Evolutionary conservation across 2,113 vertebrate genomes (phyloP).

Genomic region (Nipponia nippon): DNA sequence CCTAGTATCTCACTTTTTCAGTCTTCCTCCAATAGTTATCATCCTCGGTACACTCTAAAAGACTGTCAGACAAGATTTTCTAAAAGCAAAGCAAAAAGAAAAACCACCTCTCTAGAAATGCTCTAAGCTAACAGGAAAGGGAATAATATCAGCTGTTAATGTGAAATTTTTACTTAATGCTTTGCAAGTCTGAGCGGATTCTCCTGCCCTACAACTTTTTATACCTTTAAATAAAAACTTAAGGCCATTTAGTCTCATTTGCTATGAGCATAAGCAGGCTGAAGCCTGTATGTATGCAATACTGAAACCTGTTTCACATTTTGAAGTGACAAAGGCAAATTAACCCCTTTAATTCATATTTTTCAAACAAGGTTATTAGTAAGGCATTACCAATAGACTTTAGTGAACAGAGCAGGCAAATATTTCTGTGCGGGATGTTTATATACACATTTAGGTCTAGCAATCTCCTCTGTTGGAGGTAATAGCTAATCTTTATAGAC

Average conservation of each 20-base stretch:
- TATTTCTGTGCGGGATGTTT: neutral
- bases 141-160: fast-evolving
- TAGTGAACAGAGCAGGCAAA: neutral
- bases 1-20: neutral
- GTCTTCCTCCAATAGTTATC: neutral
- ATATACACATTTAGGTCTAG: neutral
- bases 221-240: neutral
- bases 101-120: neutral
- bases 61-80: neutral
- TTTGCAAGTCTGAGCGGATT: neutral
- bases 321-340: neutral
- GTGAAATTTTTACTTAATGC: neutral
- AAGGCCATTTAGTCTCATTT: neutral
- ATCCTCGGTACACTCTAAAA: neutral
- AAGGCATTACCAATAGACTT: neutral
- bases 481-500: neutral
- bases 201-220: fast-evolving
- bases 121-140: neutral
- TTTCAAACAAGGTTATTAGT: neutral
- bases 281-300: neutral
- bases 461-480: neutral
- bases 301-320: neutral
- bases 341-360: neutral
- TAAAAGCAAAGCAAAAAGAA: neutral
- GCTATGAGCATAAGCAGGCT: neutral